Evolutionary conservation across 2,113 vertebrate species (phyloP), one percentile per base, ranked within the genome.

Genomic region (Epinephelus cyanopodus): DNA sequence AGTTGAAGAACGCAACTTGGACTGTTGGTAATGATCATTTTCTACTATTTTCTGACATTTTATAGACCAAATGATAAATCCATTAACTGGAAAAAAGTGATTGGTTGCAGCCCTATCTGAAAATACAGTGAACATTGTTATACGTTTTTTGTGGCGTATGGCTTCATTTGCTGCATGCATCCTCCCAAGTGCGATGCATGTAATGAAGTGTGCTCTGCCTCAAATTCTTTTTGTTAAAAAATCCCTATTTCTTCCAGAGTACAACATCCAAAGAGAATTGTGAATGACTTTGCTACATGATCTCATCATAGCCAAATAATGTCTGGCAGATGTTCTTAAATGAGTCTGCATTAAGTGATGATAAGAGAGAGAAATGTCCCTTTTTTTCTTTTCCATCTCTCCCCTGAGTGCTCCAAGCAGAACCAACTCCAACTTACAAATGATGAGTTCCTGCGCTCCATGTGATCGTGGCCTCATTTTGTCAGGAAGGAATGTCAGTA

Each of bases 311-410:
- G n/a, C 29, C 67, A 56, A 69, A 58, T 45, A 33, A 47, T 77
- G 52, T 37, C 58, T 61, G 37, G 65, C 71, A 50, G 80, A 60
- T 72, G 47, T 45, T 62, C 14, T 71, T 66, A 42, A 75, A 53
- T 29, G 25, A 61, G n/a, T 67, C 6, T 60, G 13, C 33, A 70
- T 39, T 56, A 65, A 79, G 29, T 48, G 75, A 42, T 50, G 39
- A 58, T 48, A 37, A 72, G 71, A 58, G 33, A 73, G 50, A 73
- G 58, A 81, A 15, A 65, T n/a, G 3, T 50, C 18, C 23, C 9
- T 19, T 39, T 14, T 52, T 25, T 14, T n/a, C n/a, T 6, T 37
- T 4, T 5, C 12, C n/a, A 5, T 61, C 37, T 18, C 17, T 74
- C 10, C 21, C 18, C 27, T 73, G 61, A 68, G 75, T 12, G 56